These are phyloP conservation scores for Micropoecilia bifurca DNA, from an alignment of 2,797 vertebrate species.

Conservation along the genomic window DNA sequence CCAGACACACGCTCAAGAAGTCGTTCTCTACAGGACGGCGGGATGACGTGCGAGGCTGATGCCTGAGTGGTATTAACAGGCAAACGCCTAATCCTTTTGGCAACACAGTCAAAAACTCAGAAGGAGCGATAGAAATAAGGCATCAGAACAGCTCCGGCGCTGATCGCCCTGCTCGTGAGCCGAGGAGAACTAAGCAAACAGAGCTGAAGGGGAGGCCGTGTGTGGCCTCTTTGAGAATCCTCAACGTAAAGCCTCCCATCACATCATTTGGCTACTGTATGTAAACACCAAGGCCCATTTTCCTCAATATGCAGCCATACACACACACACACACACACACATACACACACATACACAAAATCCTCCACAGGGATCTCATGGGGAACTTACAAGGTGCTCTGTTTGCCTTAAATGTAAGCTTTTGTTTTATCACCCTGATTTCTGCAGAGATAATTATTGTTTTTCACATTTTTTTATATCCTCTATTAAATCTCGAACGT, in stretches of 20 bases:
- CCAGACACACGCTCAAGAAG: slow-evolving; percentile 40
- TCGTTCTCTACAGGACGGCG: slow-evolving; percentile 34
- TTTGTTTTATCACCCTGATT: slow-evolving; percentile 7
- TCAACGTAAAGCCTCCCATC: not conserved
- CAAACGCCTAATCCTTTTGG: slow-evolving; percentile 67
- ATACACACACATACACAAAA: not conserved
- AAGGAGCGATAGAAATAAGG: slow-evolving; percentile 60
- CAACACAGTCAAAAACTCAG: slow-evolving; percentile 38
- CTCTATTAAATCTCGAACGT: slow-evolving; percentile 2
- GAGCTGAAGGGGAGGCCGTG: slow-evolving; percentile 22
- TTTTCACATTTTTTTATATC: slow-evolving; percentile 29
- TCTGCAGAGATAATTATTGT: slow-evolving; percentile 14
- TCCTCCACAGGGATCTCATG: slow-evolving; percentile 17
- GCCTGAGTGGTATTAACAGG: slow-evolving; percentile 60
- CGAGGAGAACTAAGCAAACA: slow-evolving; percentile 29
- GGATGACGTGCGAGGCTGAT: slow-evolving; percentile 64
- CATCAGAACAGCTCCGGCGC: slow-evolving; percentile 26
- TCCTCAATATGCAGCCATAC: not conserved
- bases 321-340: not conserved
- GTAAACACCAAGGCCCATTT: not conserved
- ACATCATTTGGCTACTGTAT: slow-evolving; percentile 9
- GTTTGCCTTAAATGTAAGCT: slow-evolving; percentile 3
- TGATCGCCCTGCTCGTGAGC: slow-evolving; percentile 38
- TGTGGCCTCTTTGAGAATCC: slow-evolving; percentile 33
- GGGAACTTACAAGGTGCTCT: slow-evolving; percentile 2